Base-by-base conservation (phyloP, 2,888 invertebrate species). In the Pristionchus arcanus region DNA sequence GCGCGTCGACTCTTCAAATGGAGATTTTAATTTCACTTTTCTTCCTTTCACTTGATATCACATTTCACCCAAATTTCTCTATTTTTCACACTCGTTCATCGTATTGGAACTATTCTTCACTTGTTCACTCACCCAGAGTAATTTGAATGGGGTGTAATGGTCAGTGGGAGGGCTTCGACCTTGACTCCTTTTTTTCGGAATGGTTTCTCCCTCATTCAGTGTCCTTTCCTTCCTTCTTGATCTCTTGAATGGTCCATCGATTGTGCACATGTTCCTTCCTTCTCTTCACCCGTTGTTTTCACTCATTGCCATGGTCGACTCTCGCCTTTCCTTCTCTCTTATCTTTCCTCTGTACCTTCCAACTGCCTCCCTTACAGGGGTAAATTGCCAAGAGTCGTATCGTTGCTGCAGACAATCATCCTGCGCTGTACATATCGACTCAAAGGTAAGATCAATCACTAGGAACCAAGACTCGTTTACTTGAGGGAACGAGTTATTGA, bases 301-400 rank as follows among this genome's bases (percentile, higher is more conserved):
- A 59, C 84, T 84, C 83, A 83, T 28, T 55, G 49, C 83, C 83
- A 16, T 31, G n/a, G 53, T 19, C 53, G 31, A 13, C 59, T 84
- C 59, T 63, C 59, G 28, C 34, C 37, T 37, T 68, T 68, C 68
- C 28, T 31, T 49, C n/a, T 25, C 59, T 31, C 85, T 68, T 37
- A 25, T 63, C 63, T 86, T 37, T 37, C 49, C 63, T n/a, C 25
- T 53, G 53, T 55, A 34, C 84, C 59, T 59, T 83, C 31, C 83
- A 49, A 53, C 83, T 55, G 28, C 49, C 84, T 34, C 34, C 42
- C 84, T 87, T 68, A 68, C 68, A 87, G 87, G 87, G 87, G 87
- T 88, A 88, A 88, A 71, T 88, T 74, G 37, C 87, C 87, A 88
- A 88, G 87, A 88, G 74, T 74, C 31, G 87, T 88, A 88, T 74